Evolutionary conservation across 2,797 vertebrate species (phyloP), one percentile per base, ranked within the genome.

Genomic region (Acanthurus tractus): DNA sequence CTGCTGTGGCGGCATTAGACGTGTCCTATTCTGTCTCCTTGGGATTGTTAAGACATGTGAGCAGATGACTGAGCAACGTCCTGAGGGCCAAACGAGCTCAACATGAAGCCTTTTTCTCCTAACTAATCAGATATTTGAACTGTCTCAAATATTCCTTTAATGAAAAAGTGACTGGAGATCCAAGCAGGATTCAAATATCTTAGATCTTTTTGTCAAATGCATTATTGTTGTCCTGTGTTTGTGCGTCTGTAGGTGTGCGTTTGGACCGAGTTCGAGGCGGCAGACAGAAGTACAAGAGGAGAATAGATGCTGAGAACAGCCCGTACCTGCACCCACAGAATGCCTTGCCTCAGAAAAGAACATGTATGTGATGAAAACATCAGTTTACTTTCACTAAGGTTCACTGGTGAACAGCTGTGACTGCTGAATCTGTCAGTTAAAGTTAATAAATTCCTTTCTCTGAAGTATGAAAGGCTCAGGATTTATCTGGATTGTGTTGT

Each of bases 201-300:
- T 34, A 34, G 6, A 34, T 34, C 29, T 34, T 34, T 34, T 34
- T 34, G 11, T 9, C 38, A 40, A 40, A 40, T 12, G 64, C 65
- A 25, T 78, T 25, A 82, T 68, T 53, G 66, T 70, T 14, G 12
- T 69, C 55, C 53, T 56, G 46, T 71, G 62, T 48, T 63, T 86
- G 56, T 81, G 65, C 76, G 52, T 54, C 18, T 18, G 17, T 78
- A 99, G 98, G 98, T 67, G 98, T 99, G 53, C 97, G 97, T 79
- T 93, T 99, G 86, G 98, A 99, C 94, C 96, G 98, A 91, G 97
- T 99, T 77, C 97, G 98, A 53, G 98, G 98, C 45, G 98, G 98
- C 76, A 95, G 98, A 59, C 98, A 99, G 95, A 99, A 99, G 94
- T 99, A 99, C 93, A 99, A 99, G 91, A 96, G 97, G 89, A 96